A percentile compares a stretch with the other conserved stretches of the same genome.
Evolutionary conservation across 1,140 invertebrate species (phyloP).

Genomic region (Leptopilina boulardi): DNA sequence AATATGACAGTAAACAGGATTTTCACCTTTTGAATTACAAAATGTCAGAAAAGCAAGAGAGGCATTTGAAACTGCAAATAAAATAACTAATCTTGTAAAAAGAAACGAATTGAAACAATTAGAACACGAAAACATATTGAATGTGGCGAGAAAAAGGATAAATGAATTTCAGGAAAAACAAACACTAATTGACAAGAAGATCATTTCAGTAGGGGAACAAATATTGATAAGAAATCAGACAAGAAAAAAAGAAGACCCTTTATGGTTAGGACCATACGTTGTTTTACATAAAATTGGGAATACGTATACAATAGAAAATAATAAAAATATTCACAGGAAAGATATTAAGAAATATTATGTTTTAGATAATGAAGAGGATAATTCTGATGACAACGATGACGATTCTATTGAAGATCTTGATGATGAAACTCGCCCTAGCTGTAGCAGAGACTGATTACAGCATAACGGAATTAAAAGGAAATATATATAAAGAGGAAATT

Average conservation of each 20-base stretch:
- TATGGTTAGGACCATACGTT: background rate
- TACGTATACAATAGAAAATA: background rate
- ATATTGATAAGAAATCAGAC: background rate
- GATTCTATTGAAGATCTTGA: background rate
- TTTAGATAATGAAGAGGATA: too few relatives aligned
- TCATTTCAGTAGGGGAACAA: background rate
- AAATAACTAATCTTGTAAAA: background rate
- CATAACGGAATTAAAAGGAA: background rate
- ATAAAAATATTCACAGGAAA: background rate
- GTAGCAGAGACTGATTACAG: background rate
- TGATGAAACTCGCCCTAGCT: background rate
- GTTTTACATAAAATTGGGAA: background rate
- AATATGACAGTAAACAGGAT: background rate
- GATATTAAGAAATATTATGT: slow-evolving; percentile 43
- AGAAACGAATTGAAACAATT: background rate
- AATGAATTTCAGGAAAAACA: background rate
- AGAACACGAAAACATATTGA: background rate
- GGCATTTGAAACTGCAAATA: background rate
- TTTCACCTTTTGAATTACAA: background rate
- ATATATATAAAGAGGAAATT: background rate
- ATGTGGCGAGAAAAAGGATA: background rate
- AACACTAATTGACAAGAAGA: background rate
- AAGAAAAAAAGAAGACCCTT: background rate
- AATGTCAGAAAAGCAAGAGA: background rate
- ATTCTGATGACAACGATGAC: too few relatives aligned